These are phyloP conservation scores for Liparis tanakae DNA, from an alignment of 2,797 vertebrate species.

Conservation along the genomic window DNA sequence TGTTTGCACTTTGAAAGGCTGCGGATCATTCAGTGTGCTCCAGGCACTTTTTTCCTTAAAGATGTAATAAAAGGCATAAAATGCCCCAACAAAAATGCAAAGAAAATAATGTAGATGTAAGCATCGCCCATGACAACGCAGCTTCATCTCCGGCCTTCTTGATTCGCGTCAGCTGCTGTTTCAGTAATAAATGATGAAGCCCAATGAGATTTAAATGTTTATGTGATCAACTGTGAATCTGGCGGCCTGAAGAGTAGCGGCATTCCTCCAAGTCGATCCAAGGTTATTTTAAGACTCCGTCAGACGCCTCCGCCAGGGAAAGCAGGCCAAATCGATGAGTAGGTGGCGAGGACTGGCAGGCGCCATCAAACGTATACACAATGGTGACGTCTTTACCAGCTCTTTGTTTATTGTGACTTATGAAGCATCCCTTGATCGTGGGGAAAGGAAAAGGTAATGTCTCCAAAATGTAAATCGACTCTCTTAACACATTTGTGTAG, in stretches of 20 bases:
- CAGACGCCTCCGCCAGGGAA: slow-evolving; percentile 33
- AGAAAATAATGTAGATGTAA: neutral
- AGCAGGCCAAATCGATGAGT: slow-evolving; percentile 28
- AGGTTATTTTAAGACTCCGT: slow-evolving; percentile 29
- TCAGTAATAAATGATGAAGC: neutral
- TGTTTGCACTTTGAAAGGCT: neutral
- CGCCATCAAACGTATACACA: slow-evolving; percentile 45
- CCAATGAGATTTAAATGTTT: neutral
- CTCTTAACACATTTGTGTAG: slow-evolving; percentile 53
- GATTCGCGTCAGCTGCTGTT: neutral
- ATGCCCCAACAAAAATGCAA: neutral
- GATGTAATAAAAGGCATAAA: neutral
- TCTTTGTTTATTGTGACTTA: slow-evolving; percentile 64
- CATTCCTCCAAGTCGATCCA: neutral
- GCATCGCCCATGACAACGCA: neutral
- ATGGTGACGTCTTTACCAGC: slow-evolving; percentile 58
- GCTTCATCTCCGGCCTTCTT: neutral
- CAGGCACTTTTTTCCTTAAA: neutral
- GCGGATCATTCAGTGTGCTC: neutral
- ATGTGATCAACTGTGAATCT: neutral
- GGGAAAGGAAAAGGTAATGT: slow-evolving; percentile 55
- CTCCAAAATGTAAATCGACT: slow-evolving; percentile 71
- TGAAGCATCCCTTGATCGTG: slow-evolving; percentile 58
- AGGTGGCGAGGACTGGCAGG: slow-evolving; percentile 29
- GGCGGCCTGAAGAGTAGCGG: neutral